Conservation (phyloP, 1,140 invertebrate species). For the Brachionus angularis region DNA sequence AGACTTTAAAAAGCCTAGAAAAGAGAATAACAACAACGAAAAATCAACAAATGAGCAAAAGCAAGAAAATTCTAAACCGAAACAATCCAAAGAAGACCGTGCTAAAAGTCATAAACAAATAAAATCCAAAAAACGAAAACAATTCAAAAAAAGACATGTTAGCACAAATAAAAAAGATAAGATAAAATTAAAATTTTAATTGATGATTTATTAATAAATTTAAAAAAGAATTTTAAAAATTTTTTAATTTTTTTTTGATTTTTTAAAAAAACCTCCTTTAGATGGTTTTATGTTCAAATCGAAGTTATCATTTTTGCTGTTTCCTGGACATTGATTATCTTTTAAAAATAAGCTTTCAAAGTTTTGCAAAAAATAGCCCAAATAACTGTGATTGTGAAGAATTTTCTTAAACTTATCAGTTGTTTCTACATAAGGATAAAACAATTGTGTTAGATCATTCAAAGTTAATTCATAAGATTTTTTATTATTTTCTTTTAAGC, state of each 20-base stretch:
- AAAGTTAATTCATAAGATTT: not conserved
- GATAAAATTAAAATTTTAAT: conserved; percentile 28
- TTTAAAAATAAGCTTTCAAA: conserved; percentile 22
- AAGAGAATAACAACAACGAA: not conserved
- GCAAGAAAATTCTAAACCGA: not conserved
- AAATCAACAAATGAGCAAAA: not conserved
- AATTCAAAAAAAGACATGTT: conserved; percentile 24
- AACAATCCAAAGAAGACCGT: conserved; percentile 14
- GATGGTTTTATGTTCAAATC: too few species aligned
- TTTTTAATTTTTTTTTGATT: not conserved
- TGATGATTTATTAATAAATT: not conserved
- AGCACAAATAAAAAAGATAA: conserved; percentile 44
- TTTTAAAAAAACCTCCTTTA: not conserved
- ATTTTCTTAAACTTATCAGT: conserved; percentile 29
- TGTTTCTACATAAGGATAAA: conserved; percentile 38
- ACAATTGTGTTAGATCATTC: not conserved
- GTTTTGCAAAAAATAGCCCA: conserved; percentile 23
- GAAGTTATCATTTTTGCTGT: too few species aligned
- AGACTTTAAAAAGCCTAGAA: not conserved
- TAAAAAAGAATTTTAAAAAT: not conserved
- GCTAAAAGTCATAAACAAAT: not conserved
- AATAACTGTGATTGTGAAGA: conserved; percentile 3
- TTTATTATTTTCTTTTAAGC: not conserved
- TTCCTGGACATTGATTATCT: too few species aligned
- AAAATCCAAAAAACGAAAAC: conserved; percentile 16